Percentiles rank a stretch among this genome's conserved stretches.
phyloP scores from a whole-genome alignment of 64 coral and sea anemone genomes.

The Platygyra sinensis region DNA sequence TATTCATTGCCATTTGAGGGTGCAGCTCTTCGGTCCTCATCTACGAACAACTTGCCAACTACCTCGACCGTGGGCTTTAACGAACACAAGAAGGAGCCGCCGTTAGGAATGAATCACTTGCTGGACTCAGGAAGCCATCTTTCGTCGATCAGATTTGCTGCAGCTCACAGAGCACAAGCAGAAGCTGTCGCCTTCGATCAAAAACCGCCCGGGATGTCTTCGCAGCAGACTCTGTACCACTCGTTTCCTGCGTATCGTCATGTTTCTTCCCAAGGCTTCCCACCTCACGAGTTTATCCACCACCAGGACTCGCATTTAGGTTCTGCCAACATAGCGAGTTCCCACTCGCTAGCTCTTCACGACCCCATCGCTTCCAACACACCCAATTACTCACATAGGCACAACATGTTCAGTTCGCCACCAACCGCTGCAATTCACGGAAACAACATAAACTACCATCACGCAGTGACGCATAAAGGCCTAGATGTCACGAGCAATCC shows the following conservation, averaged over 20 bases:
- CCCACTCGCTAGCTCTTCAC: slow-evolving; percentile 87
- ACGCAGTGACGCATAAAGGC: slow-evolving; percentile 83
- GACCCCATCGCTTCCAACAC: slow-evolving; percentile 80
- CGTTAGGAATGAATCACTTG: slow-evolving; percentile 88
- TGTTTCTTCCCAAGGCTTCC: slow-evolving; percentile 77
- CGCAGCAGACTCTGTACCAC: slow-evolving; percentile 92
- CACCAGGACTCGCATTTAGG: slow-evolving; percentile 90
- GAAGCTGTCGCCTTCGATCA: slow-evolving; percentile 88
- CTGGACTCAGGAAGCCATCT: slow-evolving; percentile 84
- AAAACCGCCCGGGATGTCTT: slow-evolving; percentile 86
- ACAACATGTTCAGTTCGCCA: slow-evolving; percentile 85
- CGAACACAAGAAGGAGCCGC: slow-evolving; percentile 75
- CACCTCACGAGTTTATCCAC: slow-evolving; percentile 86
- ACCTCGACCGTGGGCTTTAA: slow-evolving; percentile 61
- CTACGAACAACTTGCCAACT: slow-evolving; percentile 57
- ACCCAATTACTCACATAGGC: slow-evolving; percentile 82
- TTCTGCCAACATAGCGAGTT: slow-evolving; percentile 58
- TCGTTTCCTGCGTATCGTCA: slow-evolving; percentile 96
- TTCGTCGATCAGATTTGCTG: slow-evolving; percentile 81
- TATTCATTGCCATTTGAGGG: slow-evolving; percentile 73
- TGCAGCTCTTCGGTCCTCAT: slow-evolving; percentile 57
- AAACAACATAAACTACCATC: slow-evolving; percentile 94
- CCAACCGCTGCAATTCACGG: slow-evolving; percentile 72
- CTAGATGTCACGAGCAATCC: slow-evolving; percentile 66
- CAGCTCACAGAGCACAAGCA: slow-evolving; percentile 72